Evolutionary conservation across 2,888 invertebrate genomes (phyloP).

Genomic region (Rhagonycha lutea): DNA sequence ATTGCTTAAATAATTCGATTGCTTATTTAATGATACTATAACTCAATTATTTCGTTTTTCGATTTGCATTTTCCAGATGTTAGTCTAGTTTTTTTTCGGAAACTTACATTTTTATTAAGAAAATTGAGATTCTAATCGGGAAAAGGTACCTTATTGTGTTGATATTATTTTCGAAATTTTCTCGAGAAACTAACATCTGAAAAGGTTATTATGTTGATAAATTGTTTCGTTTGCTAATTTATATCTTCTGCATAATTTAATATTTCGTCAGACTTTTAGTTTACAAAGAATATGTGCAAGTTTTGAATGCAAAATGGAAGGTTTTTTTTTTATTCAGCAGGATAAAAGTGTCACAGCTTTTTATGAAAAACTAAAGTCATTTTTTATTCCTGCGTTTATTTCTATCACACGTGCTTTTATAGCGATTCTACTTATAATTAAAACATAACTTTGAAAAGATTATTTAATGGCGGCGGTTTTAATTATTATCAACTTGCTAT

Average conservation of each 20-base stretch:
- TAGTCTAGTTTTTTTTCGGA: neutral
- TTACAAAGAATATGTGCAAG: neutral
- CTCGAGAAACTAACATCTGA: neutral
- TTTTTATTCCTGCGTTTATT: neutral
- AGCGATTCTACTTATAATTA: neutral
- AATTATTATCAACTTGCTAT: neutral
- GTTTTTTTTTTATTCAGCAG: neutral
- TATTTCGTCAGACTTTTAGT: neutral
- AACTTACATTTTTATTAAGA: neutral
- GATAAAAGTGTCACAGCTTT: neutral
- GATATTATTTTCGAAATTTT: neutral
- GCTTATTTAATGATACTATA: neutral
- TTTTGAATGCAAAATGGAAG: neutral
- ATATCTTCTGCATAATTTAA: neutral
- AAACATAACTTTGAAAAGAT: neutral
- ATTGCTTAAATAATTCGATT: neutral
- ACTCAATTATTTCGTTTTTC: neutral
- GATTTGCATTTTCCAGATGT: neutral
- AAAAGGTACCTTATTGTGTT: neutral
- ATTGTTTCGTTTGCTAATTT: neutral
- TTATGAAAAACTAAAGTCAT: neutral
- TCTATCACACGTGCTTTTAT: neutral
- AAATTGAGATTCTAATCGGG: neutral
- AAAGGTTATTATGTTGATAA: neutral
- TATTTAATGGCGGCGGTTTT: neutral